Evolutionary conservation across 2,113 vertebrate genomes (phyloP), one percentile per base, ranked within the genome.

Genomic region (Procavia capensis): DNA sequence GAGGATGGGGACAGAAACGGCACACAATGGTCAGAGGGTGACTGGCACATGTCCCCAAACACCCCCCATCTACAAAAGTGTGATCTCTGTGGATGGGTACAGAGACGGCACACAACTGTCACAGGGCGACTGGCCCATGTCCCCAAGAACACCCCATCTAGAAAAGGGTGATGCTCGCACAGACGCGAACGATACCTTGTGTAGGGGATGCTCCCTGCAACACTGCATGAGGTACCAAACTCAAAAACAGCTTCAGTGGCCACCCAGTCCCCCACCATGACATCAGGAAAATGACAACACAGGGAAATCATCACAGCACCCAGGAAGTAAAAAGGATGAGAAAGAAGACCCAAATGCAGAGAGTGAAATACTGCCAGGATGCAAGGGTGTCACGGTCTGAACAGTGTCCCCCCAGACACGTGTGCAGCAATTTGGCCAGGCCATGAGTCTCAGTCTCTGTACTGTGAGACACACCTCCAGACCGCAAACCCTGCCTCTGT

Each of bases 21-120:
- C 14, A 8, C 11, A n/a, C 14, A 5, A 14, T 11, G 36, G 36
- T 2, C 0, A 7, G n/a, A 81, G 0, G 50, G 50, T 39, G 13
- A 66, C 27, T 17, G 34, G 27, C 16, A 70, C 70, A 14, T 24
- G 4, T 25, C 34, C 29, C 63, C 59, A 1, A 1, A 9, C n/a
- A 19, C 3, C 1, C 47, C 74, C 17, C 47, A 61, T 3, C 57
- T 14, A 25, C 19, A 24, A 41, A n/a, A n/a, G n/a, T n/a, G n/a
- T n/a, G n/a, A n/a, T n/a, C 74, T 36, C 34, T 50, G 74, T 14
- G 6, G 31, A 14, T 2, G 14, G 8, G 25, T 39, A 50, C 2
- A 22, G 20, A 9, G 43, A 27, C 29, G 14, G 59, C 14, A 8
- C 11, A n/a, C 14, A 5, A 14, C 16, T 47, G 36, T 2, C 0